Conservation (phyloP, 2,888 invertebrate species). For the Leptogaster cylindrica region DNA sequence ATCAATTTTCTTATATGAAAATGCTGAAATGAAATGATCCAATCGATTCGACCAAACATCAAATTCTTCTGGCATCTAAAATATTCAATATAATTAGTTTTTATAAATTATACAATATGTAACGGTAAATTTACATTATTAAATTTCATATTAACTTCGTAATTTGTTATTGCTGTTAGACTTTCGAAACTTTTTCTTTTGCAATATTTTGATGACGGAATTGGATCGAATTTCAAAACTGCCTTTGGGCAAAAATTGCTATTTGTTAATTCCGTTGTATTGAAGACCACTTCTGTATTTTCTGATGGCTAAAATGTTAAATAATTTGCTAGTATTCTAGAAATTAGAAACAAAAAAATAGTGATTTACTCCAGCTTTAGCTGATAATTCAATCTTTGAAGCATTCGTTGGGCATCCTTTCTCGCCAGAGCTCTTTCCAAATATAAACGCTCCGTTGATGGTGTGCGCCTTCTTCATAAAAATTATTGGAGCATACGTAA, state of each 20-base stretch:
- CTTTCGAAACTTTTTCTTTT: constrained; percentile 60
- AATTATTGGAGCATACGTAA: constrained; percentile 59
- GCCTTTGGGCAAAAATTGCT: constrained; percentile 60
- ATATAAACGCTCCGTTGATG: constrained; percentile 56
- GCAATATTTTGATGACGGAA: constrained; percentile 60
- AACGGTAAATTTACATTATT: constrained; percentile 52
- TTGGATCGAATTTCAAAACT: constrained; percentile 60
- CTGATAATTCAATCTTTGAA: constrained; percentile 55
- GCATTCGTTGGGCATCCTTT: constrained; percentile 55
- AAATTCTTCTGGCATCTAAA: constrained; percentile 60
- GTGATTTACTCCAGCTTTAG: constrained; percentile 58
- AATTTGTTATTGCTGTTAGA: constrained; percentile 59
- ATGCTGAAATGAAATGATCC: constrained; percentile 59
- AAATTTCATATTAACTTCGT: constrained; percentile 58
- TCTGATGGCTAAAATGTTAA: constrained; percentile 56
- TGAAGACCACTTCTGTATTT: constrained; percentile 49
- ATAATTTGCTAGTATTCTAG: no score
- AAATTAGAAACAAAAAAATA: no score
- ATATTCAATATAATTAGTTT: background rate
- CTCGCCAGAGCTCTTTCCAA: constrained; percentile 55
- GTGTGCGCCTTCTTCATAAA: constrained; percentile 60
- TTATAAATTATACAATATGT: background rate
- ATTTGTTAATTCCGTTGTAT: constrained; percentile 48
- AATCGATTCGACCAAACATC: constrained; percentile 57
- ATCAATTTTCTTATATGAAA: constrained; percentile 57